Evolutionary conservation across 2,113 vertebrate genomes (phyloP).

Genomic region (Mellivora capensis): DNA sequence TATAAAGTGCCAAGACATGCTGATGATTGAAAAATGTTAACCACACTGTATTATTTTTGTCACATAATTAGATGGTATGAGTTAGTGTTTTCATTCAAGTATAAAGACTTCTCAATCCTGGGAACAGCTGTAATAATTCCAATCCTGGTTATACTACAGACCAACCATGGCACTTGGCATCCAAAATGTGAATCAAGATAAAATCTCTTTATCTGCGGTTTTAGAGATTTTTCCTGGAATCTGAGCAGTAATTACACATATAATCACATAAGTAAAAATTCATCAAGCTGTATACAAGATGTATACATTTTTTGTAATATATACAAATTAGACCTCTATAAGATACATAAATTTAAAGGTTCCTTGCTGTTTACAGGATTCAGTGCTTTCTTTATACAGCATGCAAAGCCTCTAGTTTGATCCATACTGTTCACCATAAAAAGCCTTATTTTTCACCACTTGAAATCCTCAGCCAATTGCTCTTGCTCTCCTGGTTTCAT

Average conservation of each 20-base stretch:
- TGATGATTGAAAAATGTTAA: background rate
- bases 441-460: background rate
- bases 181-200: constrained; percentile 1
- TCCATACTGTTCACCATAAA: background rate
- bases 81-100: background rate
- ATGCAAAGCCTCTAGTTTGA: background rate
- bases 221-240: constrained; percentile 2
- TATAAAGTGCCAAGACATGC: background rate
- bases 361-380: background rate
- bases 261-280: background rate
- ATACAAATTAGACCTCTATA: background rate
- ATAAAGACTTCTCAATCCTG: background rate
- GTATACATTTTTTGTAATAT: background rate
- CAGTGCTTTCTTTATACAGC: background rate
- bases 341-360: background rate
- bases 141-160: background rate
- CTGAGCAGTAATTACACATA: background rate
- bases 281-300: background rate
- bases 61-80: background rate
- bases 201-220: background rate
- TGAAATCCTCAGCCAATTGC: background rate
- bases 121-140: background rate
- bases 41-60: background rate
- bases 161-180: background rate
- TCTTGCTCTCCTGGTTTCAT: background rate